These are phyloP conservation scores for Atethmia centrago DNA, from an alignment of 2,888 invertebrate genomes.

Conservation along the genomic window DNA sequence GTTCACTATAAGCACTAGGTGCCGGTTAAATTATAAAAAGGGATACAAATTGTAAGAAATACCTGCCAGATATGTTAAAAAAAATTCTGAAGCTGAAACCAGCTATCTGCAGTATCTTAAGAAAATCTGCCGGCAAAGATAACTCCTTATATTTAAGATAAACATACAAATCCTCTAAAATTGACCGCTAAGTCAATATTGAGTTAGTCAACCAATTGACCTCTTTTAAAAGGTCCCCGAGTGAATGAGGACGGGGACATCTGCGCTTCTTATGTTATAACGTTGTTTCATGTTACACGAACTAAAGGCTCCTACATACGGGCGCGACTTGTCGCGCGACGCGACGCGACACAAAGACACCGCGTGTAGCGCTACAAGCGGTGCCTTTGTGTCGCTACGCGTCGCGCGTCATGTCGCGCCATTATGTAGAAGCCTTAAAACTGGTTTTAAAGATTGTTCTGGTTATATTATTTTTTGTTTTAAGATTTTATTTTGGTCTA, in stretches of 20 bases:
- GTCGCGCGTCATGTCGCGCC: no score
- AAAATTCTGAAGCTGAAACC: no score
- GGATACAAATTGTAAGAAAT: no score
- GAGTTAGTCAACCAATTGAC: conserved; percentile 55
- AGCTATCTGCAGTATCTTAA: neutral
- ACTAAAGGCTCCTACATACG: no score
- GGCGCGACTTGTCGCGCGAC: no score
- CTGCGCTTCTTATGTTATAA: conserved; percentile 22
- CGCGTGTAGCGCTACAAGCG: no score
- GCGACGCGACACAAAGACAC: no score
- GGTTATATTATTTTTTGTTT: neutral
- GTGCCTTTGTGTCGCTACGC: no score
- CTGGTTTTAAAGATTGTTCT: neutral
- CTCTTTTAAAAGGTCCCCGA: conserved; percentile 53
- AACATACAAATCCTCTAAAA: conserved; percentile 42
- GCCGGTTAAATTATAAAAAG: no score
- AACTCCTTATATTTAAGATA: conserved; percentile 8
- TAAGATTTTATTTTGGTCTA: neutral
- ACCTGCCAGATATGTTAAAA: no score
- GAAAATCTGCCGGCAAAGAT: neutral
- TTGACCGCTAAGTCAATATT: conserved; percentile 52
- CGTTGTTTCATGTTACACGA: neutral
- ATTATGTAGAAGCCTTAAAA: no score
- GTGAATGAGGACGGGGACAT: conserved; percentile 28
- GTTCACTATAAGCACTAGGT: no score